Conservation (phyloP, 2,888 invertebrate genomes). For the Mesoligia furuncula region DNA sequence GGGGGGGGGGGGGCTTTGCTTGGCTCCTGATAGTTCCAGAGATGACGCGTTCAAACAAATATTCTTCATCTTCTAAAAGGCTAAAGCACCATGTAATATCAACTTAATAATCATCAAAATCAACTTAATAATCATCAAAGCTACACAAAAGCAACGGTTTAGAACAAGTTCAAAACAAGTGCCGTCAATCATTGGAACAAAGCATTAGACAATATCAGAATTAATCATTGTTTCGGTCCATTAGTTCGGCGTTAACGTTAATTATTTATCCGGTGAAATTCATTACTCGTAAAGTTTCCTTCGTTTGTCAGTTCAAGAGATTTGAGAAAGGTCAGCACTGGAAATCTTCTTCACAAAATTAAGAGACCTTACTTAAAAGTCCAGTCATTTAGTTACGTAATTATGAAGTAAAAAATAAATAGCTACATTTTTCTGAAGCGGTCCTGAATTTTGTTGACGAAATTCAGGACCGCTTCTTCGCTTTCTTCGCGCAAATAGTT, state of each 20-base stretch:
- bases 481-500: not conserved
- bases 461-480: no score
- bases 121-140: constrained; percentile 1
- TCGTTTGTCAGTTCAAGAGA: constrained; percentile 23
- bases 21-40: no score
- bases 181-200: constrained; percentile 28
- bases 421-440: not conserved
- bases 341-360: constrained; percentile 31
- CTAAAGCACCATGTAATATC: not conserved
- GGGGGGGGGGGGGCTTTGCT: no score
- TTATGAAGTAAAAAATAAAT: constrained; percentile 27
- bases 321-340: constrained; percentile 37
- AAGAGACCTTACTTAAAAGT: constrained; percentile 30
- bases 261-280: constrained; percentile 46
- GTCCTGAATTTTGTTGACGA: not conserved
- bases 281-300: constrained; percentile 35
- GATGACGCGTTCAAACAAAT: no score
- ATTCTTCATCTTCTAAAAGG: not conserved
- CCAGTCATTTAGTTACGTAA: constrained; percentile 35
- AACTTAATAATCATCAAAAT: not conserved
- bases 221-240: constrained; percentile 41
- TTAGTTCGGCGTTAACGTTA: constrained; percentile 44
- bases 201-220: constrained; percentile 38
- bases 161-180: constrained; percentile 26
- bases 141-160: constrained; percentile 3